These are phyloP conservation scores for Melipona bicolor DNA, from an alignment of 2,888 invertebrate species.

Conservation along the genomic window DNA sequence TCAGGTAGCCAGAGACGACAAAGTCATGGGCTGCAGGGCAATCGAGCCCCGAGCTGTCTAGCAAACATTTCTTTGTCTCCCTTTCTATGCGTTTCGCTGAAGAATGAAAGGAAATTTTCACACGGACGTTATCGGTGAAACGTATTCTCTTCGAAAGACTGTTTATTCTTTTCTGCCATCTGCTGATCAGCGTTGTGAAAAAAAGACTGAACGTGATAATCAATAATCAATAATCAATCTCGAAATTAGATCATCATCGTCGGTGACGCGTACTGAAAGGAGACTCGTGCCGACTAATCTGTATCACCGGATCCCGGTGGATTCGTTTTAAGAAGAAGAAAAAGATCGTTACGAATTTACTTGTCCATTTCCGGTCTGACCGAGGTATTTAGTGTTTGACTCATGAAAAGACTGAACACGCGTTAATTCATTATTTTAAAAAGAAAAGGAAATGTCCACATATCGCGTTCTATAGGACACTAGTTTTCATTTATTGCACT, in stretches of 20 bases:
- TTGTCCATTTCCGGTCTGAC: neutral
- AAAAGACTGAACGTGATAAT: slow-evolving; percentile 22
- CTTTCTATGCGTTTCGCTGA: neutral
- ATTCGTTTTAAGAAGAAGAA: neutral
- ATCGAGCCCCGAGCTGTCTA: slow-evolving; percentile 18
- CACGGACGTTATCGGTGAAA: neutral
- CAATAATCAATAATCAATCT: neutral
- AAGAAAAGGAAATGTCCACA: neutral
- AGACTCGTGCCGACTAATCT: neutral
- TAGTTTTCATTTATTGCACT: neutral
- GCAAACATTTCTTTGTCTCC: neutral
- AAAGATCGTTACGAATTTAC: neutral
- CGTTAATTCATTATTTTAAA: neutral
- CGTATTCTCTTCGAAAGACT: slow-evolving; percentile 1
- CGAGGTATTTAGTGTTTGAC: neutral
- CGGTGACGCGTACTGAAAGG: neutral
- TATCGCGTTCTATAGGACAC: slow-evolving; percentile 23
- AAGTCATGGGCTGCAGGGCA: slow-evolving; percentile 44
- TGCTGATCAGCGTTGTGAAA: neutral
- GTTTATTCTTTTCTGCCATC: neutral
- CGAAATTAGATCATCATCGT: neutral
- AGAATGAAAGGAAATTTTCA: neutral
- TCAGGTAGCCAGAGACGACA: slow-evolving; percentile 72
- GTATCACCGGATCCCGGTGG: neutral
- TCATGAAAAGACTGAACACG: slow-evolving; percentile 41